Conservation (phyloP, 2,113 vertebrate species). For the Tinamus guttatus region DNA sequence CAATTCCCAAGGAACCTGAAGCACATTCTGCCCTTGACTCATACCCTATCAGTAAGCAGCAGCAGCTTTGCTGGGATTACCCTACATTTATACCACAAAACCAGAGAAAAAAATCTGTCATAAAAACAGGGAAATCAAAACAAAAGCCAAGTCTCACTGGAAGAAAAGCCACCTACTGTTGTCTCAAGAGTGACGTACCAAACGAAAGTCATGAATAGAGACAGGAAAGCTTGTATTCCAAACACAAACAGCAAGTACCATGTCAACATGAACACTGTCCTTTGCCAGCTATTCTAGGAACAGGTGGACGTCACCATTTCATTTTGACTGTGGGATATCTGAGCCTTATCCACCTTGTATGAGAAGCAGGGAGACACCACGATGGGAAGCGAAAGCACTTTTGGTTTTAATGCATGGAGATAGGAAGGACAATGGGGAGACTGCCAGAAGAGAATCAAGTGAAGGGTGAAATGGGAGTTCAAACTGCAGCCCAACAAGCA, state of each 20-base stretch:
- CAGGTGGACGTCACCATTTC: not conserved
- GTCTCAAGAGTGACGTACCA: not conserved
- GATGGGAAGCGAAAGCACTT: not conserved
- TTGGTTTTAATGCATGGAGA: fast-evolving
- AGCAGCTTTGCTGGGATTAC: not conserved
- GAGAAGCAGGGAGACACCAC: not conserved
- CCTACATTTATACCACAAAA: not conserved
- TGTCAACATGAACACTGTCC: not conserved
- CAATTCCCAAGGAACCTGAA: not conserved
- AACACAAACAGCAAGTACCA: not conserved
- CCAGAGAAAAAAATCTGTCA: not conserved
- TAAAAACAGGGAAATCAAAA: not conserved
- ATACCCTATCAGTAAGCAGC: not conserved
- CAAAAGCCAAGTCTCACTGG: not conserved
- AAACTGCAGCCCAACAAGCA: not conserved
- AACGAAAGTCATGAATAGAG: not conserved
- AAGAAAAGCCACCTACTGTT: not conserved
- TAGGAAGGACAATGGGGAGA: not conserved
- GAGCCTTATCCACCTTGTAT: not conserved
- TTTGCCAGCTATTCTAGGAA: not conserved
- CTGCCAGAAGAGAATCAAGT: not conserved
- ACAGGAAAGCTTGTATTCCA: not conserved
- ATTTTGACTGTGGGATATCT: not conserved
- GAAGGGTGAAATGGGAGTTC: not conserved
- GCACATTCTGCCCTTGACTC: not conserved